Evolutionary conservation across 2,888 invertebrate genomes (phyloP).

Genomic region (Rutpela maculata): DNA sequence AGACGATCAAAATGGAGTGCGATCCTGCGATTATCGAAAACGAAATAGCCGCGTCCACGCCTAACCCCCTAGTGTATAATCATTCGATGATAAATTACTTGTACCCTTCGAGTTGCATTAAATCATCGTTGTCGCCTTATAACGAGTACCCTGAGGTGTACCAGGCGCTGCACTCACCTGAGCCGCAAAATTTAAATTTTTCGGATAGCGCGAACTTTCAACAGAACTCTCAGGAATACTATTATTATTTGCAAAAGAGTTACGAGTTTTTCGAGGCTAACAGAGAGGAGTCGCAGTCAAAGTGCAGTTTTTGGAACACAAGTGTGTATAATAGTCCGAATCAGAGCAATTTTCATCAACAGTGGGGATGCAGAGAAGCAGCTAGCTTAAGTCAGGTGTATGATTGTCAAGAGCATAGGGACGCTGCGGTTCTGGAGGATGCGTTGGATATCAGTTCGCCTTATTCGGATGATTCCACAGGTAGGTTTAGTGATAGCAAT

Average conservation of each 20-base stretch:
- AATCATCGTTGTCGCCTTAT: conserved; percentile 41
- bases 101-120: conserved; percentile 32
- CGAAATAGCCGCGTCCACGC: not conserved
- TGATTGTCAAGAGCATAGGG: conserved; percentile 7
- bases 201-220: not conserved
- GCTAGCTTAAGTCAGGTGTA: conserved; percentile 29
- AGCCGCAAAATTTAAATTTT: conserved; percentile 24
- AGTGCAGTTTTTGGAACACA: conserved; percentile 23
- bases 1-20: conserved; percentile 46
- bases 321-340: conserved; percentile 8
- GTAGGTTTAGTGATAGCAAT: conserved; percentile 37
- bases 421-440: conserved; percentile 42
- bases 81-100: conserved; percentile 35
- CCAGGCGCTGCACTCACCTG: not conserved
- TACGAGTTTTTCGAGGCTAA: conserved; percentile 29
- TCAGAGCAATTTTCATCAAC: conserved; percentile 20
- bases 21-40: conserved; percentile 30
- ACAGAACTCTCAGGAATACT: conserved; percentile 15
- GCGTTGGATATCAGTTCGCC: conserved; percentile 45
- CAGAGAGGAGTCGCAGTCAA: not conserved
- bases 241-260: conserved; percentile 28
- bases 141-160: conserved; percentile 41
- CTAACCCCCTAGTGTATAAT: conserved; percentile 21
- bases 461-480: conserved; percentile 56
- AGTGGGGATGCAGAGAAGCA: conserved; percentile 27